Evolutionary conservation across 1,140 invertebrate species (phyloP), one percentile per base, ranked within the genome.

Genomic region (Coelopa frigida): DNA sequence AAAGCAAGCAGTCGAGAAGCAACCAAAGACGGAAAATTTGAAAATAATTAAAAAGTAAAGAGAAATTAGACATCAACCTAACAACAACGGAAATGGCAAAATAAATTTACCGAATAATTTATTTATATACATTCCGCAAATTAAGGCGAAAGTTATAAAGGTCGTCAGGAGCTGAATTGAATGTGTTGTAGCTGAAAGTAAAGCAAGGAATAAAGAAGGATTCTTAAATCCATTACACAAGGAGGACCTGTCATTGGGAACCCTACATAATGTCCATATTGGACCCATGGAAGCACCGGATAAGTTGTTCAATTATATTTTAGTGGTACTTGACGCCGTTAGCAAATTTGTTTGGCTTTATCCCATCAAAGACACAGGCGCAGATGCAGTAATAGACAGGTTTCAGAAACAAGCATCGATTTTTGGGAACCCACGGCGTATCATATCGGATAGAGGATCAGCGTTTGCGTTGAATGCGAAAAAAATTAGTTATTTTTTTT

Each of bases 301-400:
- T 11, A 72, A 72, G 29, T 49, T 52, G 14, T 72, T 72, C 44
- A 57, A 61, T 12, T 54, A 70, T 51, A 54, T 72, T 5, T 55
- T 73, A 0, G 59, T 53, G 0, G 46, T 72, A 0, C 45, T 70
- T 5, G 68, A 71, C 49, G 60, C 47, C 1, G 72, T 70, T 52
- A 57, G 59, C 2, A 71, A 72, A 36, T 73, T 71, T 53, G 48
- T 55, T 3, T 69, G 59, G 55, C n/a, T 72, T 18, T 70, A 62
- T 44, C 54, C 53, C 0, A 40, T 22, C 5, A 40, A 40, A 40
- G 10, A 18, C 10, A 40, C 38, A 8, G 22, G 17, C 11, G 17
- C 38, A 40, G 38, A 46, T 11, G 17, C 10, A 37, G 38, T 54
- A 1, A 20, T 46, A 3, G 27, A 54, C 6, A 62, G 54, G 40